Evolutionary conservation across 2,797 vertebrate species (phyloP), one percentile per base, ranked within the genome.

Genomic region (Triplophysa bombifrons): DNA sequence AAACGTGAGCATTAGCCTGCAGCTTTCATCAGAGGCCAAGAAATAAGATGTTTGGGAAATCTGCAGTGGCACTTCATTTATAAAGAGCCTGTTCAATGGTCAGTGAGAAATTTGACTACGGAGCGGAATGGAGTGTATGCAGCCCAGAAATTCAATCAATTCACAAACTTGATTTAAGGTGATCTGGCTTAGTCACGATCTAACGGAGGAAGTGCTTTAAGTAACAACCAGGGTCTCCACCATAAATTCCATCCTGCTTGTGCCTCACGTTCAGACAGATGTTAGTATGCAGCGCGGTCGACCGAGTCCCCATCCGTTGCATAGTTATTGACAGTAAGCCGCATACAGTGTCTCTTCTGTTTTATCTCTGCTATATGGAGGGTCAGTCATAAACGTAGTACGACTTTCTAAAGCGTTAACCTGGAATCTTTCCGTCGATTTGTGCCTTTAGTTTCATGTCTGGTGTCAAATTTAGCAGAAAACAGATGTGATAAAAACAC

Each of bases 71-170:
- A 82, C 82, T 85, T 86, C 81, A 86, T 85, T 86, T 84, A 83
- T 83, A 84, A 86, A 78, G 81, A 50, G 72, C 85, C 78, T 85
- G 84, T 74, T 85, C 79, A 82, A 74, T 78, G 85, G 84, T 82
- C 84, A 80, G 82, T 82, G 80, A 85, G 78, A 81, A 84, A 85
- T 85, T 44, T 72, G 76, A 84, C 78, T 80, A 82, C 53, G 1
- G 74, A 46, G 71, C 44, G 38, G 63, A 80, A 85, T 60, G 67
- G 77, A 76, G 78, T 41, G 41, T 58, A 73, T 2, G 38, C 11
- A 34, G 50, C 65, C 73, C 65, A 72, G 78, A 74, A 86, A 87
- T 85, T 76, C 82, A 87, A 87, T 87, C 86, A 86, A 84, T 86
- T 84, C 83, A 50, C 78, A 66, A 71, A 86, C 77, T 82, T 82